Percentiles rank a stretch among this genome's conserved stretches.
Conservation (phyloP, 2,888 invertebrate genomes). For the Corbicula japonica region DNA sequence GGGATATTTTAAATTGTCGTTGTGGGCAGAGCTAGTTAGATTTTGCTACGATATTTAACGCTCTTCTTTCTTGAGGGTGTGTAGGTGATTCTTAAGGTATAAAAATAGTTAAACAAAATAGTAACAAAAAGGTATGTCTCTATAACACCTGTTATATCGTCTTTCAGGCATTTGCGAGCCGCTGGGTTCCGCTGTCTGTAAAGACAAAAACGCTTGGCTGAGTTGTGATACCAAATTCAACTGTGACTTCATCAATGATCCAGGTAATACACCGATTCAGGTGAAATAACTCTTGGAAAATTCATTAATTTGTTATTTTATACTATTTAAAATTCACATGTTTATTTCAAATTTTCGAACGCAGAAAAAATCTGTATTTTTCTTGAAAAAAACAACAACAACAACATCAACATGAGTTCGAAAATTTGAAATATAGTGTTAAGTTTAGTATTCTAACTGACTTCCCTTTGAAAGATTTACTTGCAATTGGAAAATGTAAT, state of each 20-base stretch:
- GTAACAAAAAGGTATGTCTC: neutral
- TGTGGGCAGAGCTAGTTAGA: neutral
- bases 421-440: too few species aligned
- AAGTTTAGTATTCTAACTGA: too few species aligned
- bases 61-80: neutral
- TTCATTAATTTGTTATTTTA: neutral
- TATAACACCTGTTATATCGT: neutral
- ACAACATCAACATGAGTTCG: too few species aligned
- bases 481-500: too few species aligned
- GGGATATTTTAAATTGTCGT: too few species aligned
- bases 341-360: neutral
- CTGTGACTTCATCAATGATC: slow-evolving; percentile 36
- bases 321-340: neutral
- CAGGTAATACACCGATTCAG: slow-evolving; percentile 18
- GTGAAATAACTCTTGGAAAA: neutral
- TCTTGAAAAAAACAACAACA: too few species aligned
- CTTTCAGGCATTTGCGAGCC: slow-evolving; percentile 56
- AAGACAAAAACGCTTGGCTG: slow-evolving; percentile 40
- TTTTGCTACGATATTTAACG: neutral
- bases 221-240: slow-evolving; percentile 19
- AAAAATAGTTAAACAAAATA: neutral
- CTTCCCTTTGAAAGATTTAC: too few species aligned
- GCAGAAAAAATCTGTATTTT: too few species aligned
- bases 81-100: neutral
- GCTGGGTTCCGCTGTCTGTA: slow-evolving; percentile 29